Evolutionary conservation across 2,797 vertebrate species (phyloP).

Genomic region (Gallirallus australis): DNA sequence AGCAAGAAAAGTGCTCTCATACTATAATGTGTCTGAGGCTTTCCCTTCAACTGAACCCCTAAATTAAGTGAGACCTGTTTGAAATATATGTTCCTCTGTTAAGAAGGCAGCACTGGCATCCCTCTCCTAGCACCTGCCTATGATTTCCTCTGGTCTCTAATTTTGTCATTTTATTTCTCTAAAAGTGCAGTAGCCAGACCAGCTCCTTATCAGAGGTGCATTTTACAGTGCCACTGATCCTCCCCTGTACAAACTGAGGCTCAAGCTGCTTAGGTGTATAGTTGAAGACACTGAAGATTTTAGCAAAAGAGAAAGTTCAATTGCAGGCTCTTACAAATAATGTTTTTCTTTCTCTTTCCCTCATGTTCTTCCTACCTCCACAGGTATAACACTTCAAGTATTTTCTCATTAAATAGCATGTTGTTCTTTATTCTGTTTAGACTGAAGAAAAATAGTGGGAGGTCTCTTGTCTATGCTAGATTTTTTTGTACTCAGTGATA

Average conservation of each 20-base stretch:
- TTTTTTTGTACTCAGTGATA: constrained; percentile 72
- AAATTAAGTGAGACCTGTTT: neutral
- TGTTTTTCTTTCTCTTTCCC: neutral
- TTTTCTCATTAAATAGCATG: constrained; percentile 51
- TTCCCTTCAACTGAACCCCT: fast-evolving
- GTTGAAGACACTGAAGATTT: neutral
- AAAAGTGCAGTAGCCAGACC: neutral
- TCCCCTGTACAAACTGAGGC: neutral
- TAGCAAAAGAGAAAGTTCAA: neutral
- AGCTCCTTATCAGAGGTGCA: neutral
- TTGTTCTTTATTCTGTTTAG: constrained; percentile 54
- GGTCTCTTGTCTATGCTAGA: constrained; percentile 44
- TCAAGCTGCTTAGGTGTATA: neutral
- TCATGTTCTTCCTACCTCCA: fast-evolving
- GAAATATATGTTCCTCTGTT: neutral
- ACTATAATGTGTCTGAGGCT: fast-evolving
- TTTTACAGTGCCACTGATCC: neutral
- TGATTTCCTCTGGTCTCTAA: neutral
- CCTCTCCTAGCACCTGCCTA: neutral
- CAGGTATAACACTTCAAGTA: neutral
- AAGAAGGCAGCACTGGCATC: neutral
- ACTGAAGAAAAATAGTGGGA: constrained; percentile 48
- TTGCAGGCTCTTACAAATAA: neutral
- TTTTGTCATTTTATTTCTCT: neutral
- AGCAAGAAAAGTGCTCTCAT: neutral